These are phyloP conservation scores for Fringilla coelebs DNA, from an alignment of 2,797 vertebrate genomes.

Conservation along the genomic window DNA sequence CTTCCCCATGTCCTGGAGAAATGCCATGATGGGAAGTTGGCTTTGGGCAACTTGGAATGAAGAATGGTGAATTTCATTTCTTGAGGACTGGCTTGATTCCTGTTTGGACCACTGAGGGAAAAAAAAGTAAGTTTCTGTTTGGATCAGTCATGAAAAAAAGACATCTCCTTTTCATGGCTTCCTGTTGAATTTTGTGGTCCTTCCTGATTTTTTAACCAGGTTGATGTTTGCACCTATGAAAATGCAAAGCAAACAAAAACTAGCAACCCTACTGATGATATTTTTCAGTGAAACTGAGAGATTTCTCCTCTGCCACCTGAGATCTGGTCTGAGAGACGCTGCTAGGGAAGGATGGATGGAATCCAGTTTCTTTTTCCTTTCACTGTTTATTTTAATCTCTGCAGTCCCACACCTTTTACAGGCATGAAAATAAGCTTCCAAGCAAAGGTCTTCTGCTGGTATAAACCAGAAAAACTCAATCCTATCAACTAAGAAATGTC, in stretches of 20 bases:
- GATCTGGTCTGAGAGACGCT: background rate
- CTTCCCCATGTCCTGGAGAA: background rate
- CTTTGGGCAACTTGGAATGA: background rate
- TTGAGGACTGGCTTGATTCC: slow-evolving; percentile 26
- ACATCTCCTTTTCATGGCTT: background rate
- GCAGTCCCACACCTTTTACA: background rate
- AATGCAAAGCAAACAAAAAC: background rate
- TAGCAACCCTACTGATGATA: background rate
- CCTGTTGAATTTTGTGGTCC: background rate
- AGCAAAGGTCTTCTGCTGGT: background rate
- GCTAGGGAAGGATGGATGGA: background rate
- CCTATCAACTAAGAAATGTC: background rate
- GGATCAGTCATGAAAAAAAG: background rate
- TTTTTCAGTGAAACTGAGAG: background rate
- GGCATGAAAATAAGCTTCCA: background rate
- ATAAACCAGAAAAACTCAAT: background rate
- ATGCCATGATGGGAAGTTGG: slow-evolving; percentile 6
- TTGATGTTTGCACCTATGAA: background rate
- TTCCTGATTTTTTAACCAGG: background rate
- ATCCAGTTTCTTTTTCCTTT: slow-evolving; percentile 14
- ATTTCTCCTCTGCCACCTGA: background rate
- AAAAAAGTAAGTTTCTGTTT: background rate
- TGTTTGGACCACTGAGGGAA: background rate
- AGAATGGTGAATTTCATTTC: slow-evolving; percentile 18
- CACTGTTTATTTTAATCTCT: background rate